Percentiles rank a stretch among this genome's conserved stretches.
phyloP scores from a whole-genome alignment of 1,140 invertebrate species.

The Lepidurus apus region DNA sequence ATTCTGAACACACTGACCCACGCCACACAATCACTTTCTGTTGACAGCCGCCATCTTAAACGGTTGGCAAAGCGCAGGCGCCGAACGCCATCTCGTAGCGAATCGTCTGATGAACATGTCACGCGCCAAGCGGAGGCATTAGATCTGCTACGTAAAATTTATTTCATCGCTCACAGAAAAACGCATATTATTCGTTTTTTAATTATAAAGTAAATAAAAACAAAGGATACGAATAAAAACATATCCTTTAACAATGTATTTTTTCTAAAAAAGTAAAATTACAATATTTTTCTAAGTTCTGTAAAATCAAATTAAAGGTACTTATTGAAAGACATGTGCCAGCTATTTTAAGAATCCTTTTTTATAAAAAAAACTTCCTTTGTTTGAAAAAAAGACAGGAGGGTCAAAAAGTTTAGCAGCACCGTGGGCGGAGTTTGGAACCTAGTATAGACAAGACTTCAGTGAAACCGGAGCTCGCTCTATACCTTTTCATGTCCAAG shows the following conservation, averaged over 20 bases:
- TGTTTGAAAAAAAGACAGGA: not conserved
- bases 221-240: no score
- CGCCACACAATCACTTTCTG: constrained; percentile 13
- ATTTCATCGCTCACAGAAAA: no score
- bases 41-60: constrained; percentile 12
- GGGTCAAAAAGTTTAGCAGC: not conserved
- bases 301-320: no score
- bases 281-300: no score
- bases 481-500: not conserved
- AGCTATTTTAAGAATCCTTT: no score
- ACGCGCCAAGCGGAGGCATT: not conserved
- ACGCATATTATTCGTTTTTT: no score
- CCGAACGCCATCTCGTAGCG: not conserved
- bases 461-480: not conserved
- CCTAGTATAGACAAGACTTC: not conserved
- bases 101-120: not conserved
- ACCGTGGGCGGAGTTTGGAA: not conserved
- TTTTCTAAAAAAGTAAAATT: no score
- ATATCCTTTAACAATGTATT: no score
- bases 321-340: no score
- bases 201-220: no score
- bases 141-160: not conserved
- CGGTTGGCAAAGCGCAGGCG: not conserved
- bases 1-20: not conserved
- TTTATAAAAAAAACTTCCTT: not conserved